phyloP scores from a whole-genome alignment of 2,113 vertebrate species.

The Budorcas taxicolor region DNA sequence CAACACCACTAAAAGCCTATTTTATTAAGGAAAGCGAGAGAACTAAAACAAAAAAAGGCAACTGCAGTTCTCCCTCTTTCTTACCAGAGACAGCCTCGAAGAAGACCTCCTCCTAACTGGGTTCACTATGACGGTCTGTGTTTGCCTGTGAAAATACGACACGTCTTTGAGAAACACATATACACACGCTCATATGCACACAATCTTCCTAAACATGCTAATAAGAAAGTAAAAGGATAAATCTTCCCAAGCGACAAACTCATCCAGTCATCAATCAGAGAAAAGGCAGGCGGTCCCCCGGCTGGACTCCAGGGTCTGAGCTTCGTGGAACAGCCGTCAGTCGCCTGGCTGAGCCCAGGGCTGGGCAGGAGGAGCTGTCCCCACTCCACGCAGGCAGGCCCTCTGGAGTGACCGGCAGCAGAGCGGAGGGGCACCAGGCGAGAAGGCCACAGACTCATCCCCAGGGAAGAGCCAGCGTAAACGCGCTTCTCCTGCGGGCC shows the following conservation, averaged over 20 bases:
- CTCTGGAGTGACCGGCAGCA: background rate
- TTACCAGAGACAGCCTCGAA: slow-evolving; percentile 94
- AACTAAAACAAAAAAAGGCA: background rate
- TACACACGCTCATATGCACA: background rate
- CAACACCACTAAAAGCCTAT: background rate
- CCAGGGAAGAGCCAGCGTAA: background rate
- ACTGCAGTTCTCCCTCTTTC: slow-evolving; percentile 15
- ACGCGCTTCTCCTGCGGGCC: accelerated
- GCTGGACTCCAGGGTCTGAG: background rate
- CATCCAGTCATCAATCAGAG: background rate
- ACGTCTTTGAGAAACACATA: background rate
- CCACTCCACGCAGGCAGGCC: background rate
- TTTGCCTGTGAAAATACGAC: slow-evolving; percentile 83
- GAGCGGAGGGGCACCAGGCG: accelerated
- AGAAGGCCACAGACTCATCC: background rate
- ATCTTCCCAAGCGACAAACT: background rate
- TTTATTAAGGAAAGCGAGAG: background rate
- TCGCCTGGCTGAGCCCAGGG: background rate
- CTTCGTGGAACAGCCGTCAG: accelerated
- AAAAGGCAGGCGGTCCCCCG: background rate
- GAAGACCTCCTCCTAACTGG: slow-evolving; percentile 91
- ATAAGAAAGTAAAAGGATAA: background rate
- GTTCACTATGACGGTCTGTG: slow-evolving; percentile 87
- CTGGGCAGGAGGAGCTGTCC: accelerated
- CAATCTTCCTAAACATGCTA: background rate